Percentiles rank a stretch among this genome's conserved stretches.
phyloP scores from a whole-genome alignment of 2,888 invertebrate species.

The Nephrotoma guestfalica region DNA sequence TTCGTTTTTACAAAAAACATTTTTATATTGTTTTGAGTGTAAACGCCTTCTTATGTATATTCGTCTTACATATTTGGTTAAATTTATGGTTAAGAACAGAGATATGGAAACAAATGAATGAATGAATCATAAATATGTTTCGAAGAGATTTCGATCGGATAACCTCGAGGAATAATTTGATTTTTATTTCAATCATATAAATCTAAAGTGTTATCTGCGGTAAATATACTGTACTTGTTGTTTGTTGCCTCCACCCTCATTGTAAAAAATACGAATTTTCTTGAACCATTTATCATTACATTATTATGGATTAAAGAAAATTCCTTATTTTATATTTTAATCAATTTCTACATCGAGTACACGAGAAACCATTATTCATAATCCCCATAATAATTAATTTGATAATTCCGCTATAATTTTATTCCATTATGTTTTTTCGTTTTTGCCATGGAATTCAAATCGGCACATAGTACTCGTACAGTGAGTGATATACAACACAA shows the following conservation, averaged over 20 bases:
- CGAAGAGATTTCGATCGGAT: neutral
- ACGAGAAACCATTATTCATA: neutral
- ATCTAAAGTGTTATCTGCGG: neutral
- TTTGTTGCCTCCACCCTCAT: neutral
- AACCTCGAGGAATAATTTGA: neutral
- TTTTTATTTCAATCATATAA: neutral
- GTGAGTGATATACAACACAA: neutral
- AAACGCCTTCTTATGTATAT: neutral
- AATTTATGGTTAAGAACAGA: neutral
- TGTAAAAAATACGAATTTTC: neutral
- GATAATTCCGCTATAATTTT: neutral
- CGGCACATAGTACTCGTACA: neutral
- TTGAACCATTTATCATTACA: neutral
- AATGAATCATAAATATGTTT: neutral
- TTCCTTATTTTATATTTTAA: neutral
- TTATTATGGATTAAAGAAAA: neutral
- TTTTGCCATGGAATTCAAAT: neutral
- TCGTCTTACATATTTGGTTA: neutral
- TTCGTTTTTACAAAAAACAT: neutral
- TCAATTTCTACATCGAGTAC: neutral
- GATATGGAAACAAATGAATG: neutral
- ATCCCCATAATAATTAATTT: neutral
- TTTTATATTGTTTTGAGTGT: neutral
- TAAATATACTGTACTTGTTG: neutral
- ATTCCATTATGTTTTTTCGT: neutral